Evolutionary conservation across 2,888 invertebrate species (phyloP).

Genomic region (Ariolimax columbianus): DNA sequence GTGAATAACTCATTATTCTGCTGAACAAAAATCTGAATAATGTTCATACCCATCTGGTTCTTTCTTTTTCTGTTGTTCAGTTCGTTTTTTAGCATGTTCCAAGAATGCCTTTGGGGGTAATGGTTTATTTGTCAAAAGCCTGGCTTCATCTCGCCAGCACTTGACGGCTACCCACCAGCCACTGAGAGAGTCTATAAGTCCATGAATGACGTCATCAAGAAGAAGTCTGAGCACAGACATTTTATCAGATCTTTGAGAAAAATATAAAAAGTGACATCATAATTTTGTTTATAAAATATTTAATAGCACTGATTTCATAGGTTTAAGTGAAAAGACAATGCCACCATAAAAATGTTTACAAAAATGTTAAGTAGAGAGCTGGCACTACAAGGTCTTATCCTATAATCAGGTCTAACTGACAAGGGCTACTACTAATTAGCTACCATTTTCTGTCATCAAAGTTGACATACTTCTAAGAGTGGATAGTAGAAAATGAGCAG

Average conservation of each 20-base stretch:
- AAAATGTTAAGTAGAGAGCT: too few relatives aligned
- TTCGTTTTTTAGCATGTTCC: conserved; percentile 31
- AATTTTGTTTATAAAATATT: not conserved
- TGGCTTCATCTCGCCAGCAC: conserved; percentile 47
- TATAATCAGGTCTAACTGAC: too few relatives aligned
- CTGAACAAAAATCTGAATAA: too few relatives aligned
- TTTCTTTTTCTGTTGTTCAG: conserved; percentile 23
- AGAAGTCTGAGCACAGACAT: conserved; percentile 30
- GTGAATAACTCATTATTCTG: too few relatives aligned
- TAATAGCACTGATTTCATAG: too few relatives aligned
- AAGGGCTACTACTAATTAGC: too few relatives aligned
- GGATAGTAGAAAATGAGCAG: too few relatives aligned
- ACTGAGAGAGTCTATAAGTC: conserved; percentile 44
- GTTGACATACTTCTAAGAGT: too few relatives aligned
- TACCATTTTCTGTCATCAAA: too few relatives aligned
- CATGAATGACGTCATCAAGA: conserved; percentile 29
- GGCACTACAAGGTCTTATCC: not conserved
- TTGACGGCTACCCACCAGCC: conserved; percentile 48
- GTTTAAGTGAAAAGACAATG: too few relatives aligned
- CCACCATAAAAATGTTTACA: too few relatives aligned
- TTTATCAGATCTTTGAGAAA: not conserved
- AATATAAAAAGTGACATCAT: not conserved
- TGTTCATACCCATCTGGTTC: conserved; percentile 48
- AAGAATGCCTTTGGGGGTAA: conserved; percentile 46
- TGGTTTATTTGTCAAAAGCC: conserved; percentile 25